A percentile compares a stretch with the other conserved stretches of the same genome.
Conservation (phyloP, 2,113 vertebrate genomes). For the Lipophrys pholis region DNA sequence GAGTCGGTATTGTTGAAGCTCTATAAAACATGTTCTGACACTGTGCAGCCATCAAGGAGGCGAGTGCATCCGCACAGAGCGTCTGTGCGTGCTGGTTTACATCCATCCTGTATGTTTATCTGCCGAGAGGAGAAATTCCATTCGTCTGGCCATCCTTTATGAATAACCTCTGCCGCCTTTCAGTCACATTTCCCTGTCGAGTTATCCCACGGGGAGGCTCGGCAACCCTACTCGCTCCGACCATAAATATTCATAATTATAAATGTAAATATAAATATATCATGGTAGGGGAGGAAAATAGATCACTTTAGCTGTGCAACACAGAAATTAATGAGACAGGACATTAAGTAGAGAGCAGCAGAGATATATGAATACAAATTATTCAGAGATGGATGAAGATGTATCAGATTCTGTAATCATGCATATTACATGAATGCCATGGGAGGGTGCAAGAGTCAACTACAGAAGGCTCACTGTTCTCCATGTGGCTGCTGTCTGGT, state of each 20-base stretch:
- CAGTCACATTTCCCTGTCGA: conserved; percentile 20
- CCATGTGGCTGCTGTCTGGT: not conserved
- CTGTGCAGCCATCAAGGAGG: too few species aligned
- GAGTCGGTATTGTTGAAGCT: too few species aligned
- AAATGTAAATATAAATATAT: conserved; percentile 22
- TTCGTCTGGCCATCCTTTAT: conserved; percentile 20
- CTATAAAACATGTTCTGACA: too few species aligned
- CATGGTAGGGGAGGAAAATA: conserved; percentile 28
- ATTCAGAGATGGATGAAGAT: conserved; percentile 5
- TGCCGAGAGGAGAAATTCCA: conserved; percentile 4
- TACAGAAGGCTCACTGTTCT: not conserved
- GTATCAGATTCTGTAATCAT: conserved; percentile 9
- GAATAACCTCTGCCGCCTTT: conserved; percentile 18
- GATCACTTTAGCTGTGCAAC: conserved; percentile 29
- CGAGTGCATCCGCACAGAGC: too few species aligned
- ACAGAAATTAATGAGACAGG: conserved; percentile 34
- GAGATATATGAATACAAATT: conserved; percentile 22
- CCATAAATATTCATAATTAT: conserved; percentile 28
- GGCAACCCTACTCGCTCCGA: conserved; percentile 4
- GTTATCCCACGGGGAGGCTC: conserved; percentile 8
- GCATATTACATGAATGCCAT: conserved; percentile 10
- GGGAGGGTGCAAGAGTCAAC: not conserved
- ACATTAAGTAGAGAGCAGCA: conserved; percentile 12
- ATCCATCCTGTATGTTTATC: not conserved
- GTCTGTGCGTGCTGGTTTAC: not conserved